Evolutionary conservation across 2,113 vertebrate species (phyloP), one percentile per base, ranked within the genome.

Genomic region (Butastur rufipennis): DNA sequence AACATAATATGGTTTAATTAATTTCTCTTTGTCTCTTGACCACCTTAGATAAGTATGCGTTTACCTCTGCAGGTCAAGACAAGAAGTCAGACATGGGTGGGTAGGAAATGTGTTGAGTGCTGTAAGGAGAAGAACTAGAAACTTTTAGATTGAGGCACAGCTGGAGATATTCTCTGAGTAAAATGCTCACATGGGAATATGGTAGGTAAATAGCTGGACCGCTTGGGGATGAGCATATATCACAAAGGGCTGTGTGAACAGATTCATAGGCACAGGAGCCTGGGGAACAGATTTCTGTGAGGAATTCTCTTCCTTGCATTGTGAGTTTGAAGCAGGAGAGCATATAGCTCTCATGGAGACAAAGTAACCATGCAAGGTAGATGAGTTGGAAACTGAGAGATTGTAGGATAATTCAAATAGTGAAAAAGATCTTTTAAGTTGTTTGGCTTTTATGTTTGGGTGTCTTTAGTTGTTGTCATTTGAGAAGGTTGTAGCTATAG

Each of bases 41-140:
- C 17, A 63, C 34, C 21, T 88, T 34, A n/a, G 29, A n/a, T 31
- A 67, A 73, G 42, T 26, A 36, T 1, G 5, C 0, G 0, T 50
- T 81, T 27, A 15, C 15, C 53, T 45, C 11, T 52, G 29, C 31
- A 38, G 40, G 61, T 59, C 18, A 75, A 38, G 45, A 20, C 31
- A 48, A 74, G 34, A 45, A n/a, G 26, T n/a, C 34, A 66, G 56
- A 59, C 3, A 4, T 22, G n/a, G 43, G 26, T 42, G 17, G 38
- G 62, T 31, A 53, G 67, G 38, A 62, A 65, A 47, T 8, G 11
- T 25, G 14, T 50, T 74, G 55, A 38, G 34, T 40, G 48, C 15
- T 63, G 16, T 22, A 29, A 71, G 43, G 34, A 68, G 47, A 40
- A 79, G 25, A 62, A 50, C 61, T 45, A 27, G 27, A 56, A 56